Evolutionary conservation across 1,140 invertebrate genomes (phyloP).

Genomic region (Zaprionus vittiger): DNA sequence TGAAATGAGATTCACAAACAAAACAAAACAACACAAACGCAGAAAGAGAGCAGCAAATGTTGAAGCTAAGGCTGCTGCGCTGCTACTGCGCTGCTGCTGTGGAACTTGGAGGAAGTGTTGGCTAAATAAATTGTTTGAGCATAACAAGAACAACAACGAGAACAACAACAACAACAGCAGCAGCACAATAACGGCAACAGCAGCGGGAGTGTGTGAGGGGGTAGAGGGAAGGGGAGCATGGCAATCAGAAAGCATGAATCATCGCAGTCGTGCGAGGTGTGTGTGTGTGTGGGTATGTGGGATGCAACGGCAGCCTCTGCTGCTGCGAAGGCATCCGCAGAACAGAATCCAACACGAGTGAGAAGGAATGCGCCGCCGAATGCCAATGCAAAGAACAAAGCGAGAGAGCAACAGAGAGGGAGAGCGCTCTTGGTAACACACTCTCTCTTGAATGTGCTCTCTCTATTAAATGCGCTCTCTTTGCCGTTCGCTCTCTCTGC

Average conservation of each 20-base stretch:
- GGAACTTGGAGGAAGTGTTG: conserved; percentile 39
- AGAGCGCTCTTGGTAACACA: neutral
- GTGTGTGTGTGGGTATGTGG: neutral
- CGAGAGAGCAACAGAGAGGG: conserved; percentile 24
- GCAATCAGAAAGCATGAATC: conserved; percentile 70
- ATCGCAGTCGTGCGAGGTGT: conserved; percentile 44
- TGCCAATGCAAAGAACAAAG: conserved; percentile 41
- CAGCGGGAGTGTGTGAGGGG: no score
- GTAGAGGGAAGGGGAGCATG: conserved; percentile 33
- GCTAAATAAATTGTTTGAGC: conserved; percentile 39
- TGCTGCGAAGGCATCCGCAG: conserved; percentile 61
- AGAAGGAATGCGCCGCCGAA: conserved; percentile 41
- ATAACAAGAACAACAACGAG: conserved; percentile 36
- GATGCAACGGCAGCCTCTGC: neutral
- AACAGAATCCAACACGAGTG: conserved; percentile 32
- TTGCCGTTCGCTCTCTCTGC: conserved; percentile 7
- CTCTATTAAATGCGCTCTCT: conserved; percentile 19
- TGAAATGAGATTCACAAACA: conserved; percentile 8
- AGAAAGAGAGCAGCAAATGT: conserved; percentile 1
- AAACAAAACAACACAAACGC: conserved; percentile 34
- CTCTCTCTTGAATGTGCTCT: neutral
- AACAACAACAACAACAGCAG: conserved; percentile 23
- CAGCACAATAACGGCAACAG: conserved; percentile 9
- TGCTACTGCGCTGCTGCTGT: conserved; percentile 24
- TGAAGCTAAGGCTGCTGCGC: conserved; percentile 24